phyloP scores from a whole-genome alignment of 1,140 invertebrate genomes.

The Drosophila obscura region DNA sequence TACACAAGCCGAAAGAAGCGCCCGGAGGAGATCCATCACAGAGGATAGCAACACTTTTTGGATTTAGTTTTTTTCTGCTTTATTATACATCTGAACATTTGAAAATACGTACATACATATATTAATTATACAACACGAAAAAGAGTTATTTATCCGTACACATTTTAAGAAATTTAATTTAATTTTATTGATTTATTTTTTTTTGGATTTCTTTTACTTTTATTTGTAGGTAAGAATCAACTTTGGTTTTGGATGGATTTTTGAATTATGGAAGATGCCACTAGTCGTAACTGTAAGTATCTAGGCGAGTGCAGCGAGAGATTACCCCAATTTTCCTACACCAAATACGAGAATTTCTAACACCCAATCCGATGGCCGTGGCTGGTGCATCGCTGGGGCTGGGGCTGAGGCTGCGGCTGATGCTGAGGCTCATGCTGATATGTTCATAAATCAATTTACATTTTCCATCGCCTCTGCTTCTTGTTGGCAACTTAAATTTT shows the following conservation, averaged over 20 bases:
- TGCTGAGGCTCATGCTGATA: too few species aligned
- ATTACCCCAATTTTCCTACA: slow-evolving; percentile 37
- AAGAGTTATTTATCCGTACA: too few species aligned
- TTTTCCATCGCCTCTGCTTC: slow-evolving; percentile 32
- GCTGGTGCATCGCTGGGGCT: slow-evolving; percentile 40
- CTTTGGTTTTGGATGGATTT: too few species aligned
- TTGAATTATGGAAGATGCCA: too few species aligned
- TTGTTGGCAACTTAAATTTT: slow-evolving; percentile 72
- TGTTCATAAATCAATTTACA: slow-evolving; percentile 66
- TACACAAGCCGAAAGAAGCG: slow-evolving; percentile 8
- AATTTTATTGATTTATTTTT: too few species aligned
- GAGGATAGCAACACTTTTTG: slow-evolving; percentile 37
- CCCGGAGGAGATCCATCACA: slow-evolving; percentile 21
- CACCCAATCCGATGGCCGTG: slow-evolving; percentile 39
- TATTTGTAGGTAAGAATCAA: too few species aligned
- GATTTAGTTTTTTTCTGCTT: slow-evolving; percentile 18
- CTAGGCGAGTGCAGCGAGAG: not conserved
- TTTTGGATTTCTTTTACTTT: too few species aligned
- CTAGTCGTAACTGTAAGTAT: too few species aligned
- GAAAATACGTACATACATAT: slow-evolving; percentile 3
- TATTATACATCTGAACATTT: slow-evolving; percentile 25
- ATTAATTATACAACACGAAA: slow-evolving; percentile 1
- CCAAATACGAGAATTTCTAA: slow-evolving; percentile 28
- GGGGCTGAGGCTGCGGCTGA: not conserved
- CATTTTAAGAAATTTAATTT: too few species aligned